Conservation (phyloP, 2,888 invertebrate genomes). For the Microplitis manilae region DNA sequence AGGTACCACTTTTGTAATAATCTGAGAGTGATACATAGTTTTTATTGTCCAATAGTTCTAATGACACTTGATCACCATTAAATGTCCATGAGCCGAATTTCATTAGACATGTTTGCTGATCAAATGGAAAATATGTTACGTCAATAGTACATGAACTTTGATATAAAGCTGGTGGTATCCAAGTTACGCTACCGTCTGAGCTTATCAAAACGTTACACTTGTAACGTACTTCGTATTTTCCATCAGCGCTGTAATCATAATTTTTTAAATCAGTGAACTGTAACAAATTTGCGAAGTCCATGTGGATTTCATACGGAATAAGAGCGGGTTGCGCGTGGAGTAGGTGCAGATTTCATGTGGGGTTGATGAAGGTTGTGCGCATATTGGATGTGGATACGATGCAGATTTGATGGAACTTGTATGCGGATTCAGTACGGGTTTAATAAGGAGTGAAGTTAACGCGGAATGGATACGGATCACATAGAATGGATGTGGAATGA, state of each 20-base stretch:
- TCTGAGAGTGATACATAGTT: constrained; percentile 96
- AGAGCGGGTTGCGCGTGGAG: too few species aligned
- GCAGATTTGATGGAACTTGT: too few species aligned
- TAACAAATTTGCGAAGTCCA: constrained; percentile 59
- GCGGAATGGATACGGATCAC: too few species aligned
- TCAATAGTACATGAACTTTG: constrained; percentile 99
- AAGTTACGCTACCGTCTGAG: constrained; percentile 95
- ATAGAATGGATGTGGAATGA: too few species aligned
- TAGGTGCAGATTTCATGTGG: too few species aligned
- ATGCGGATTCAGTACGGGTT: too few species aligned
- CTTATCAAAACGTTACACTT: constrained; percentile 99
- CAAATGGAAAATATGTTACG: constrained; percentile 99
- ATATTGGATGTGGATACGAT: too few species aligned
- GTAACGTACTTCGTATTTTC: constrained; percentile 99
- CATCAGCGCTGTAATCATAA: constrained; percentile 87
- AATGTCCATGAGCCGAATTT: constrained; percentile 99
- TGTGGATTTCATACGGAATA: too few species aligned
- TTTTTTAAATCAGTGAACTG: constrained; percentile 23
- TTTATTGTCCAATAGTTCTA: constrained; percentile 94
- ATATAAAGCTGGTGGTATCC: constrained; percentile 99
- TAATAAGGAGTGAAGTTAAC: too few species aligned
- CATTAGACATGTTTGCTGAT: constrained; percentile 99
- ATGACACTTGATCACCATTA: constrained; percentile 96
- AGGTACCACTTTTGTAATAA: constrained; percentile 98
- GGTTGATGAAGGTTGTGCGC: too few species aligned